Evolutionary conservation across 1,140 invertebrate genomes (phyloP).

Genomic region (Ceratosolen solmsi): DNA sequence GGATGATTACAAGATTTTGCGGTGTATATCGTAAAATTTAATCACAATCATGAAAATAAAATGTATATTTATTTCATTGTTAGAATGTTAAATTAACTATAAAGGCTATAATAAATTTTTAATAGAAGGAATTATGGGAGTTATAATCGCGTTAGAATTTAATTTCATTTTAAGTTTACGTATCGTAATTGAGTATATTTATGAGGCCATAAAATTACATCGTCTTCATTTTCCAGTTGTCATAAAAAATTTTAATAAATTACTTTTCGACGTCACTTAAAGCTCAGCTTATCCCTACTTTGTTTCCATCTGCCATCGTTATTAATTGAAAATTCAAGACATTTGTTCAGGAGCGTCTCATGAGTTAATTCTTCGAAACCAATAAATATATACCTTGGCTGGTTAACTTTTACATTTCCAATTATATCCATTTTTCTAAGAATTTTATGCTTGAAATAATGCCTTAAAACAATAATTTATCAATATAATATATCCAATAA

Average conservation of each 20-base stretch:
- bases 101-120: neutral
- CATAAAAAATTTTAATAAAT: neutral
- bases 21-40: slow-evolving; percentile 14
- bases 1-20: neutral
- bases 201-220: neutral
- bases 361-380: too few species aligned
- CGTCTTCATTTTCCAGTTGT: neutral
- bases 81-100: neutral
- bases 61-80: neutral
- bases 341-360: too few species aligned
- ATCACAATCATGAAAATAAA: neutral
- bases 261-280: neutral
- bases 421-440: too few species aligned
- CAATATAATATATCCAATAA: too few species aligned
- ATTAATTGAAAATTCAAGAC: too few species aligned
- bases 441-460: too few species aligned
- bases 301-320: too few species aligned
- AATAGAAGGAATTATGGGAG: neutral
- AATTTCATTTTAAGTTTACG: neutral
- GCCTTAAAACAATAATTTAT: too few species aligned
- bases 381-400: too few species aligned
- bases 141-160: neutral
- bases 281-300: too few species aligned
- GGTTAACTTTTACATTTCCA: too few species aligned
- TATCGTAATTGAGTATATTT: neutral